Evolutionary conservation across 2,888 invertebrate genomes (phyloP).

Genomic region (Pristionchus arcanus): DNA sequence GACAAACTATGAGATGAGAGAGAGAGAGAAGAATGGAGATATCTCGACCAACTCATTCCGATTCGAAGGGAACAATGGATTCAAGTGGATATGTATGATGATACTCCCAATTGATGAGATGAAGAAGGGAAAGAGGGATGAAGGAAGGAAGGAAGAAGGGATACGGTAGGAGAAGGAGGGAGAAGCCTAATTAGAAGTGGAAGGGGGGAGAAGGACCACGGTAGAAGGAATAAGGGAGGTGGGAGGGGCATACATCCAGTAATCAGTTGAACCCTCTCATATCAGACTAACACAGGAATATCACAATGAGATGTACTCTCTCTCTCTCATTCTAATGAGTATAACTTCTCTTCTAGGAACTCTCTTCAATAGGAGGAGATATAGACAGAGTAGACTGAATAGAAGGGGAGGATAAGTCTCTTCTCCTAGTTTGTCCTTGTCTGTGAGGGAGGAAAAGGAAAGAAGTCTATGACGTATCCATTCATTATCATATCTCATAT

Average conservation of each 20-base stretch:
- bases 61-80: not conserved
- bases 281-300: not conserved
- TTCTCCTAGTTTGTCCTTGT: not conserved
- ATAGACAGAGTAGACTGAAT: not conserved
- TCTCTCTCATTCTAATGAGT: constrained; percentile 39
- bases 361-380: not conserved
- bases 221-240: not conserved
- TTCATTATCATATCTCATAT: not conserved
- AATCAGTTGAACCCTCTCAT: not conserved
- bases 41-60: not conserved
- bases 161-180: not conserved
- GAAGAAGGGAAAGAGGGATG: not conserved
- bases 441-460: not conserved
- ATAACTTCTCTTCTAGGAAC: not conserved
- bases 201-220: not conserved
- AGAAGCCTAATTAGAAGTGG: constrained; percentile 25
- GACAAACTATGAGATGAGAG: constrained; percentile 10
- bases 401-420: not conserved
- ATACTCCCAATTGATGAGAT: not conserved
- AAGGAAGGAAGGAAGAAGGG: not conserved
- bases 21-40: not conserved
- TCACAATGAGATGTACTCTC: not conserved
- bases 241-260: not conserved
- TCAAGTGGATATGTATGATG: not conserved
- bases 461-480: not conserved